Percentiles rank a stretch among this genome's conserved stretches.
These are phyloP conservation scores for Mionectes olivaceus DNA, from an alignment of 2,797 vertebrate genomes.

Conservation along the genomic window DNA sequence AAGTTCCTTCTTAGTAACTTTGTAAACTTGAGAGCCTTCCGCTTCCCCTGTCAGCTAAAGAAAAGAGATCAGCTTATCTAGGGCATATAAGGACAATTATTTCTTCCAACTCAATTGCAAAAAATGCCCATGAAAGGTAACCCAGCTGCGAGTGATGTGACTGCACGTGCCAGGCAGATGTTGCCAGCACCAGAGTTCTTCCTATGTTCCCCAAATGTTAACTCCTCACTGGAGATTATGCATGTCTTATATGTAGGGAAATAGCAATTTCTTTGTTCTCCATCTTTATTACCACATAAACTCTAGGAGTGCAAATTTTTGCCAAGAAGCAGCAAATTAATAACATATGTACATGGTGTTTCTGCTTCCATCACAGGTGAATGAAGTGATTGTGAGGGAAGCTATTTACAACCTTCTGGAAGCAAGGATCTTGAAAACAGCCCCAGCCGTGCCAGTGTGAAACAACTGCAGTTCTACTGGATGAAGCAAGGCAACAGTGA, in stretches of 20 bases:
- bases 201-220: background rate
- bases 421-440: background rate
- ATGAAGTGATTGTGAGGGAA: background rate
- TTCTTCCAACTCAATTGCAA: background rate
- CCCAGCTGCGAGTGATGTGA: background rate
- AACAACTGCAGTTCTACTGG: background rate
- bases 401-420: background rate
- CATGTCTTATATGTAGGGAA: background rate
- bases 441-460: background rate
- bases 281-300: background rate
- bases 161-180: background rate
- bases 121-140: background rate
- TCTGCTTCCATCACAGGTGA: slow-evolving; percentile 23
- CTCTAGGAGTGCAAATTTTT: background rate
- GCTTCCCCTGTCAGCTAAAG: background rate
- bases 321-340: slow-evolving; percentile 11
- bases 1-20: background rate
- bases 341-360: background rate
- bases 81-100: background rate
- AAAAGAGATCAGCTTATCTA: background rate
- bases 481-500: background rate
- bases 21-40: background rate
- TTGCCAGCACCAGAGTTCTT: background rate
- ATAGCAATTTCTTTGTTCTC: slow-evolving; percentile 22
- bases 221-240: background rate